Evolutionary conservation across 2,888 invertebrate species (phyloP), one percentile per base, ranked within the genome.

Genomic region (Diarsia mendica): DNA sequence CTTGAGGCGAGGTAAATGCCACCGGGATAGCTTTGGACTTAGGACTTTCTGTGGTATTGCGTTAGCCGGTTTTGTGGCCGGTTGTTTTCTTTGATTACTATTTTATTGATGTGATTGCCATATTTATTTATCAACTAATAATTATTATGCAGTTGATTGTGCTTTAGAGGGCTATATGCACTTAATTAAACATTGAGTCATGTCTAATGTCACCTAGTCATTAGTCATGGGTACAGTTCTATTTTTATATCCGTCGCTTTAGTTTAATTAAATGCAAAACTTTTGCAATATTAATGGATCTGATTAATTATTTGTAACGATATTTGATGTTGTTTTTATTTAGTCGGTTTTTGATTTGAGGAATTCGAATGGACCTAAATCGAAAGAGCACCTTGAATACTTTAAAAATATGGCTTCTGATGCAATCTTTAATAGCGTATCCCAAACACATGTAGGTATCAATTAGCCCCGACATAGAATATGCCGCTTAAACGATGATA

Each of bases 1-100:
- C 94, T 89, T 81, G 87, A 82, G 93, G 93, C 93, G 75, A 46
- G 69, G 80, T 73, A 67, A 69, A 79, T 81, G 44, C 67, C 28
- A 48, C 74, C 63, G 64, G 63, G 74, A 76, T 89, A 77, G 78
- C 88, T 90, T 53, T 69, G 89, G 80, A 91, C 88, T 89, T 90
- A 48, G 51, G 70, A 75, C 77, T 67, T 83, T 33, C 2, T 10
- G 23, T 44, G 5, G 3, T 71, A 67, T 67, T 67, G 51, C 28
- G 39, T 70, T 63, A 67, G 44, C 15, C 20, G 61, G 39, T 55
- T 39, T 48, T 18, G 2, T 39, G 11, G 3, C 0, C 20, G 2
- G 0, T 11, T 46, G 20, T 53, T 75, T 15, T 39, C 60, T 33
- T 44, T 20, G 2, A 15, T 46, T 13, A 23, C 28, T 39, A 55